Percentiles rank a stretch among this genome's conserved stretches.
phyloP scores from a whole-genome alignment of 2,113 vertebrate species.

The Verasper variegatus region DNA sequence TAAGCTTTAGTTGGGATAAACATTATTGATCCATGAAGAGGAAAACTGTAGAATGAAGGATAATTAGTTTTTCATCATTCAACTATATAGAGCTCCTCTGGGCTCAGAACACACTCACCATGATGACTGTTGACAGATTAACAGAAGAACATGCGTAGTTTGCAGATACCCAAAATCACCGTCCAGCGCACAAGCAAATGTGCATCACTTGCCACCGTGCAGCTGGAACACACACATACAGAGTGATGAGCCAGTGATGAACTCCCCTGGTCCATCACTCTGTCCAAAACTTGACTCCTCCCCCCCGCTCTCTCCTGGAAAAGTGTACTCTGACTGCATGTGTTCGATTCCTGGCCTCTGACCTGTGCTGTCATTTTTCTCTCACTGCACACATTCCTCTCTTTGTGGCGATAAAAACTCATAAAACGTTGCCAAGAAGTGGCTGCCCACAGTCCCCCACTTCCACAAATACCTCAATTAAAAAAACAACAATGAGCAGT shows the following conservation, averaged over 20 bases:
- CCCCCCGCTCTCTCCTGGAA: constrained; percentile 19
- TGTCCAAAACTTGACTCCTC: neutral
- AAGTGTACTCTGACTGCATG: constrained; percentile 13
- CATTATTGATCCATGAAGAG: too few species aligned
- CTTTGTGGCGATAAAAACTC: constrained; percentile 45
- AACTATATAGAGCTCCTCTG: too few species aligned
- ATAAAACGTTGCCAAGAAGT: constrained; percentile 57
- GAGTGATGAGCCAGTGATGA: constrained; percentile 24
- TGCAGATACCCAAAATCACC: constrained; percentile 36
- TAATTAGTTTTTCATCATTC: too few species aligned
- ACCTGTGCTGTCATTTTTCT: constrained; percentile 49
- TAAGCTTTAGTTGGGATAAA: too few species aligned
- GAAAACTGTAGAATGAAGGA: too few species aligned
- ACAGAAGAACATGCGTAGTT: too few species aligned
- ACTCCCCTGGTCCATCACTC: constrained; percentile 9
- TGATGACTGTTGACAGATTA: too few species aligned
- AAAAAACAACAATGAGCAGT: constrained; percentile 51
- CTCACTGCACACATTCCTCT: constrained; percentile 52
- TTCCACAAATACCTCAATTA: constrained; percentile 50
- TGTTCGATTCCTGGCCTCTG: constrained; percentile 44
- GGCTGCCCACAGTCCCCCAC: neutral
- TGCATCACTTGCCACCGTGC: constrained; percentile 3
- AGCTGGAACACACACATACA: constrained; percentile 32
- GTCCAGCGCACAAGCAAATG: constrained; percentile 22
- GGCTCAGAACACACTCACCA: too few species aligned